Evolutionary conservation across 2,888 invertebrate genomes (phyloP).

Genomic region (Camptogramma bilineatum): DNA sequence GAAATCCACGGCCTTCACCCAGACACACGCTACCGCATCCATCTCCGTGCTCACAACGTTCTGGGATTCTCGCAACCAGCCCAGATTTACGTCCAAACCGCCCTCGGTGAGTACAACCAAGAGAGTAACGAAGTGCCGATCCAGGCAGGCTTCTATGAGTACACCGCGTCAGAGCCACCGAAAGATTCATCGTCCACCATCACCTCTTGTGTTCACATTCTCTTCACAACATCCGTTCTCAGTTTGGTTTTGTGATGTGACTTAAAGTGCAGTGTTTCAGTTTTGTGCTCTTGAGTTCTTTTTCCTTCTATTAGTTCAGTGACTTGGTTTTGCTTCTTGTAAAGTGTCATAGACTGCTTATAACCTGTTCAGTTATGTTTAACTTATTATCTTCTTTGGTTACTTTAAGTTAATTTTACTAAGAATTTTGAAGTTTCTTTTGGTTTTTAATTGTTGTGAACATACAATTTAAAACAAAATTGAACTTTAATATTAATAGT

Average conservation of each 20-base stretch:
- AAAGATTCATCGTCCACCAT: constrained; percentile 64
- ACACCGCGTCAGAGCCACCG: constrained; percentile 71
- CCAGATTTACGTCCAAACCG: constrained; percentile 92
- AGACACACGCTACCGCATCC: constrained; percentile 93
- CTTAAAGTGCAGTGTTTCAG: constrained; percentile 56
- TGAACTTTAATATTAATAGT: constrained; percentile 38
- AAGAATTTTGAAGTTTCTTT: background rate
- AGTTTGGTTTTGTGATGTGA: constrained; percentile 71
- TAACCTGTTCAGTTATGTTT: constrained; percentile 49
- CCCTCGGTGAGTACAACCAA: constrained; percentile 91
- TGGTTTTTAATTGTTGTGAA: background rate
- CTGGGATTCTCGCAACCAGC: constrained; percentile 93
- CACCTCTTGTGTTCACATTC: constrained; percentile 62
- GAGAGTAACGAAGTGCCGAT: constrained; percentile 77
- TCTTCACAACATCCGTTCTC: constrained; percentile 63
- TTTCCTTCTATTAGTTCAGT: constrained; percentile 48
- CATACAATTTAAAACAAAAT: background rate
- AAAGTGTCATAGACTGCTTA: constrained; percentile 57
- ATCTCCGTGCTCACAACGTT: constrained; percentile 93
- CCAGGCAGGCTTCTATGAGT: constrained; percentile 81
- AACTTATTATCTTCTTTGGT: constrained; percentile 51
- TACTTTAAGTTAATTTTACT: constrained; percentile 41
- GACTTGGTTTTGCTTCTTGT: constrained; percentile 52
- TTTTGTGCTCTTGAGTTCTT: constrained; percentile 55
- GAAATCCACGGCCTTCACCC: constrained; percentile 89